Evolutionary conservation across 2,797 vertebrate species (phyloP), one percentile per base, ranked within the genome.

Genomic region (Chelon labrosus): DNA sequence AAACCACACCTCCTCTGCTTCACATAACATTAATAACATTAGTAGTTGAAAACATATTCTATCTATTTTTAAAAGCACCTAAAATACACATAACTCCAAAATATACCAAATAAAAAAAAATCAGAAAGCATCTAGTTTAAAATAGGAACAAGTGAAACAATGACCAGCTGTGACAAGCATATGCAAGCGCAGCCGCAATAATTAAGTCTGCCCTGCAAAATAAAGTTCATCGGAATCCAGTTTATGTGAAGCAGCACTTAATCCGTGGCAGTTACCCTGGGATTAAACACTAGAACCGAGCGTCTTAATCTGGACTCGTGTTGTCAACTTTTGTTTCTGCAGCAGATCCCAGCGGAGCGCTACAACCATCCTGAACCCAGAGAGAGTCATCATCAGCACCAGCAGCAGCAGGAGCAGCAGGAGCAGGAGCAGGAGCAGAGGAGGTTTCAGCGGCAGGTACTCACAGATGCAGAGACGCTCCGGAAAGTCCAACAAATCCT

Each of bases 391-490:
- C 46, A 47, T 17, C 46, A 47, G 46, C 7, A 47, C 6, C 39
- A 41, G 1, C 12, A 41, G 12, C 39, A 11, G 10, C 70, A 52
- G 69, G 75, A 27, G 41, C 58, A 42, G 20, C 19, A 47, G 44
- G 17, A 47, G 44, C 44, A 47, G 44, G 7, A 47, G 38, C 38
- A 39, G 38, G 7, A 39, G 11, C 38, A 8, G 8, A 10, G 38
- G 38, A 7, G 70, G 57, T 56, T 2, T 37, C 70, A 55, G 69
- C 78, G 27, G 41, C 58, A 46, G 20, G 22, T 94, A 95, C 94
- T 94, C 89, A 94, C 94, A 87, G 90, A 88, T 70, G 65, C 71
- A 71, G 80, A 84, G 80, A 77, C 68, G 82, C 76, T 70, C 31
- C 68, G 16, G 57, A 59, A 83, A 83, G n/a, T 86, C 87, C 80